These are phyloP conservation scores for Tholera decimalis DNA, from an alignment of 2,888 invertebrate genomes.

Conservation along the genomic window DNA sequence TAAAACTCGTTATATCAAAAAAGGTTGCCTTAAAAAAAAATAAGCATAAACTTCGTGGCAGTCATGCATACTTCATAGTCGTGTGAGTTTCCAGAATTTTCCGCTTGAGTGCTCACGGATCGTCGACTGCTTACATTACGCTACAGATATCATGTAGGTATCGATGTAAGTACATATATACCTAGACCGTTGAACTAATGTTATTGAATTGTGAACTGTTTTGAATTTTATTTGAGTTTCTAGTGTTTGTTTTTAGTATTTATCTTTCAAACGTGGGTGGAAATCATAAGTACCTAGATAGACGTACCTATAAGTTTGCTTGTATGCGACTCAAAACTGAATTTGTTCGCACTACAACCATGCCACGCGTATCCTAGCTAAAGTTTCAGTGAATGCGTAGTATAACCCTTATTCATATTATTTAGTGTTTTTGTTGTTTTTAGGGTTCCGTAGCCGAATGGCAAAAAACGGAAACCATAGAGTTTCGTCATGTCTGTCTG, in stretches of 20 bases:
- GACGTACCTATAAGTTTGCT: neutral
- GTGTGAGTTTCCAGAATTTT: conserved; percentile 84
- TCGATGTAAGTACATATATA: no score
- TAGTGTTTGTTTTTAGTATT: conserved; percentile 10
- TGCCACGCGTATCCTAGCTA: no score
- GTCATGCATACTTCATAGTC: conserved; percentile 74
- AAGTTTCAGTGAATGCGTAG: neutral
- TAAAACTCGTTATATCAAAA: conserved; percentile 57
- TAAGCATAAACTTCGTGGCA: conserved; percentile 74
- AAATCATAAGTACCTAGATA: neutral
- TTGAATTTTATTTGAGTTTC: conserved; percentile 50
- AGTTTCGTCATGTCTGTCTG: no score
- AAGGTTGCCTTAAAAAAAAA: conserved; percentile 59
- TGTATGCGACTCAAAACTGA: neutral
- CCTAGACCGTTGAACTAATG: conserved; percentile 46
- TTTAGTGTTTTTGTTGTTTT: neutral
- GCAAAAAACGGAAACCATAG: neutral
- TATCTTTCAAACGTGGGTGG: neutral
- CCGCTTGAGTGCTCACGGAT: conserved; percentile 79
- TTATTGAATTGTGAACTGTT: conserved; percentile 53
- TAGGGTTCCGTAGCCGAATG: no score
- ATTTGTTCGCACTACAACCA: neutral
- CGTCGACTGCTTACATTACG: conserved; percentile 65
- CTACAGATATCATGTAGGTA: conserved; percentile 56
- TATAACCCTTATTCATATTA: neutral